Conservation (phyloP, 2,113 vertebrate species). For the Plectropomus leopardus region DNA sequence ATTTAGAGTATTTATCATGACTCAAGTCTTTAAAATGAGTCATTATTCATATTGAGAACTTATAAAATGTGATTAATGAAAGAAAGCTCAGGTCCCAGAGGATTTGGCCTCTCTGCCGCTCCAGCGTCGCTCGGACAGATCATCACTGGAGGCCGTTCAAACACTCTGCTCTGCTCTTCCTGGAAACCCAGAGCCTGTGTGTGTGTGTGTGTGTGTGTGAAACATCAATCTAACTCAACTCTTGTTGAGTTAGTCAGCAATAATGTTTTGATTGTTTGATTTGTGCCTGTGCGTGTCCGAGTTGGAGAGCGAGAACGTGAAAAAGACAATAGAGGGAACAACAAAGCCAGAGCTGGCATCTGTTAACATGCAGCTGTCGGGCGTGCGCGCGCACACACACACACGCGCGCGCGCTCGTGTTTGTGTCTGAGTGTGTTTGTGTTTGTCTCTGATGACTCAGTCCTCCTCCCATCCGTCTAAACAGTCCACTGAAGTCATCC, state of each 20-base stretch:
- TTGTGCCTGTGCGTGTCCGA: neutral
- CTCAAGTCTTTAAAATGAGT: neutral
- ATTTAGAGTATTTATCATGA: neutral
- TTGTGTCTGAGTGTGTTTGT: conserved; percentile 21
- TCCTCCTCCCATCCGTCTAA: conserved; percentile 24
- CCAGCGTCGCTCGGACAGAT: conserved; percentile 33
- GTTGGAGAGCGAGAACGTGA: conserved; percentile 13
- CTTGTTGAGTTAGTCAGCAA: conserved; percentile 23
- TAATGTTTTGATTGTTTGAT: conserved; percentile 18
- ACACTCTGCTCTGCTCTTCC: conserved; percentile 51
- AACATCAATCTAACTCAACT: conserved; percentile 18
- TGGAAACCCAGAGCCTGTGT: conserved; percentile 34
- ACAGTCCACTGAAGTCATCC: neutral
- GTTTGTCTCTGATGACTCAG: conserved; percentile 26
- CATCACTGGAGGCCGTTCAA: conserved; percentile 56
- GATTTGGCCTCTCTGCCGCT: neutral
- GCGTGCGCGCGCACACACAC: neutral
- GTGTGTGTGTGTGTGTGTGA: conserved; percentile 5
- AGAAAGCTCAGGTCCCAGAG: neutral
- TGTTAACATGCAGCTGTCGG: conserved; percentile 14
- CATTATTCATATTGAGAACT: neutral
- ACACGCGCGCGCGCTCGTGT: neutral
- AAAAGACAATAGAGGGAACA: conserved; percentile 26
- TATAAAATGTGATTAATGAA: neutral
- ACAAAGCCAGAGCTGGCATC: neutral